These are phyloP conservation scores for Hiodon tergisus DNA, from an alignment of 2,113 vertebrate species.

Conservation along the genomic window DNA sequence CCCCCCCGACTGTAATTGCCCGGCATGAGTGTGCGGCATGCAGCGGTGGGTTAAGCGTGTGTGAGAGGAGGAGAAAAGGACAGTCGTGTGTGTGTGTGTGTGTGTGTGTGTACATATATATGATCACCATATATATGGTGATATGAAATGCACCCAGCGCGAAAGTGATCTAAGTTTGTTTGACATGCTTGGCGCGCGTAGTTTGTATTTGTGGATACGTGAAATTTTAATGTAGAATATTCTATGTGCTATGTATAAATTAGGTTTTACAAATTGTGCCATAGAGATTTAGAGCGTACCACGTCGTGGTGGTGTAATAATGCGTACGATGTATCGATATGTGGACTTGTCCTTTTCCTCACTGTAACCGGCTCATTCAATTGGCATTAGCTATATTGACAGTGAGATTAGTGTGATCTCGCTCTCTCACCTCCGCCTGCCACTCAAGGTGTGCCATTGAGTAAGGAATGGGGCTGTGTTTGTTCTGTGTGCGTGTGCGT, in stretches of 20 bases:
- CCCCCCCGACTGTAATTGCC: background rate
- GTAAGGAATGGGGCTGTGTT: background rate
- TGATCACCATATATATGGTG: background rate
- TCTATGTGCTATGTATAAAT: background rate
- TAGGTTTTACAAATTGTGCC: background rate
- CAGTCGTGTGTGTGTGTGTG: background rate
- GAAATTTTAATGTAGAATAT: too few species aligned
- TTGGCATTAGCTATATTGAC: constrained; percentile 44
- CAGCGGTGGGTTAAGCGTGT: background rate
- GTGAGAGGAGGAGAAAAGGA: background rate
- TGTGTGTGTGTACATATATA: background rate
- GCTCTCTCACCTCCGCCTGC: constrained; percentile 46
- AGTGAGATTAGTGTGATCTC: constrained; percentile 33
- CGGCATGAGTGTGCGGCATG: background rate
- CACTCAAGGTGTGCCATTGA: constrained; percentile 29
- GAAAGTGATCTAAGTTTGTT: background rate
- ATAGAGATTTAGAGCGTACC: background rate
- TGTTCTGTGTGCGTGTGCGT: background rate
- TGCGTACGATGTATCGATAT: background rate
- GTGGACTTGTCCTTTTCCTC: constrained; percentile 6
- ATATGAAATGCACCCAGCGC: background rate
- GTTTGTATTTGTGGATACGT: too few species aligned
- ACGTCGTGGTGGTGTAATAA: background rate
- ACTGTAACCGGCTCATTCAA: constrained; percentile 33
- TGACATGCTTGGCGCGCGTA: background rate